Evolutionary conservation across 2,113 vertebrate species (phyloP).

Genomic region (Protobothrops mucrosquamatus): DNA sequence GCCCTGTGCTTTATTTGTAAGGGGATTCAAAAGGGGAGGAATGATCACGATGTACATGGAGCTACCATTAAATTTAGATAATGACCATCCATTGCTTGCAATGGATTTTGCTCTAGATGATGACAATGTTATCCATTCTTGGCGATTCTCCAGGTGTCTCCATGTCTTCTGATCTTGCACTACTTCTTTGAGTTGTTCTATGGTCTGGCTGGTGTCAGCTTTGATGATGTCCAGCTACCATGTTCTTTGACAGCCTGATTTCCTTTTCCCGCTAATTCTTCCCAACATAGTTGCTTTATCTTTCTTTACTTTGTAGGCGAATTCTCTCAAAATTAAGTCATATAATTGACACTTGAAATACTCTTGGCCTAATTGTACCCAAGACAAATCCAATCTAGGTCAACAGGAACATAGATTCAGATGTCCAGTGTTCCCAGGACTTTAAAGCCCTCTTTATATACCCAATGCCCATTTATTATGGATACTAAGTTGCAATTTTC

Average conservation of each 20-base stretch:
- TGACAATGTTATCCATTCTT: background rate
- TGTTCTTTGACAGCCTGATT: background rate
- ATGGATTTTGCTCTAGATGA: background rate
- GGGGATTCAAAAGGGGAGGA: background rate
- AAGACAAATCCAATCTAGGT: background rate
- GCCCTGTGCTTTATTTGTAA: slow-evolving; percentile 19
- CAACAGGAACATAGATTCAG: background rate
- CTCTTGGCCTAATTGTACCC: background rate
- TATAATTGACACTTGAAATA: background rate
- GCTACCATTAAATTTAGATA: background rate
- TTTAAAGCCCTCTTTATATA: background rate
- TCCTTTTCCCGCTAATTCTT: background rate
- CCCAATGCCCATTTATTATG: background rate
- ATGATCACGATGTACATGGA: slow-evolving; percentile 6
- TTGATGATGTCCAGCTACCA: background rate
- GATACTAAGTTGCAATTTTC: background rate
- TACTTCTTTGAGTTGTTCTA: background rate
- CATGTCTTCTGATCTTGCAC: background rate
- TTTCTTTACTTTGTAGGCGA: background rate
- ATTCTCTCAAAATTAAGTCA: background rate
- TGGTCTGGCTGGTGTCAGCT: background rate
- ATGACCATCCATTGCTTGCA: background rate
- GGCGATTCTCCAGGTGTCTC: background rate
- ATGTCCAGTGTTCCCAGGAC: background rate
- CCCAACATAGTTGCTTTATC: background rate